Evolutionary conservation across 2,797 vertebrate genomes (phyloP).

Genomic region (Chaetodon trifasciatus): DNA sequence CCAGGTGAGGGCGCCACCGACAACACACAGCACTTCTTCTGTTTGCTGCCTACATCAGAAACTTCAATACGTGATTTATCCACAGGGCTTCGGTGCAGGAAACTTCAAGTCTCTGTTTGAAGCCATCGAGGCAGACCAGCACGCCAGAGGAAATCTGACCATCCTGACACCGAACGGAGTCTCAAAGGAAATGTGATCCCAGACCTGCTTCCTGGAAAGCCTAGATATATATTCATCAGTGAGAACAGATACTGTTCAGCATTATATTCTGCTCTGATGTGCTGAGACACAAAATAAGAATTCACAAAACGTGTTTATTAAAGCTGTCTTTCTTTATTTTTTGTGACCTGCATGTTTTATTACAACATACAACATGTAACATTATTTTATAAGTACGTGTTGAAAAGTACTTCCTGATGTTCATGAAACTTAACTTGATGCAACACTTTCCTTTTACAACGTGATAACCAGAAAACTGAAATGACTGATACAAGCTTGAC

Average conservation of each 20-base stretch:
- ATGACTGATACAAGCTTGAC: slow-evolving; percentile 75
- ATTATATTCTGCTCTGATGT: not conserved
- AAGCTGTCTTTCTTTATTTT: slow-evolving; percentile 25
- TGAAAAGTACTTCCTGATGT: slow-evolving; percentile 4
- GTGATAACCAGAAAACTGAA: slow-evolving; percentile 39
- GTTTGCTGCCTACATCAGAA: not conserved
- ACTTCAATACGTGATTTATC: slow-evolving; percentile 20
- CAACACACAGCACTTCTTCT: not conserved
- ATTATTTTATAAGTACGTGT: slow-evolving; percentile 28
- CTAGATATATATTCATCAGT: too few relatives aligned
- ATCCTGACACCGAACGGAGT: slow-evolving; percentile 85
- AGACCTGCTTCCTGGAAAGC: not conserved
- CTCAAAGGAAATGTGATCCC: slow-evolving; percentile 77
- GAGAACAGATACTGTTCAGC: too few relatives aligned
- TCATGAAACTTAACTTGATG: not conserved
- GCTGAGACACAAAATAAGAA: slow-evolving; percentile 16
- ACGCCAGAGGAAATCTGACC: slow-evolving; percentile 93
- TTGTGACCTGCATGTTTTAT: slow-evolving; percentile 43
- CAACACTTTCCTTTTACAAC: slow-evolving; percentile 19
- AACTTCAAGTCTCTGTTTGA: slow-evolving; percentile 98
- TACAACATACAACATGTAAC: slow-evolving; percentile 17
- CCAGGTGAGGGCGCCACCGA: slow-evolving; percentile 84
- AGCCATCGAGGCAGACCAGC: slow-evolving; percentile 95
- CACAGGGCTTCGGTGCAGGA: slow-evolving; percentile 95
- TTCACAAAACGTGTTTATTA: slow-evolving; percentile 20